A percentile compares a stretch with the other conserved stretches of the same genome.
Conservation (phyloP, 2,113 vertebrate genomes). For the Saccopteryx bilineata region DNA sequence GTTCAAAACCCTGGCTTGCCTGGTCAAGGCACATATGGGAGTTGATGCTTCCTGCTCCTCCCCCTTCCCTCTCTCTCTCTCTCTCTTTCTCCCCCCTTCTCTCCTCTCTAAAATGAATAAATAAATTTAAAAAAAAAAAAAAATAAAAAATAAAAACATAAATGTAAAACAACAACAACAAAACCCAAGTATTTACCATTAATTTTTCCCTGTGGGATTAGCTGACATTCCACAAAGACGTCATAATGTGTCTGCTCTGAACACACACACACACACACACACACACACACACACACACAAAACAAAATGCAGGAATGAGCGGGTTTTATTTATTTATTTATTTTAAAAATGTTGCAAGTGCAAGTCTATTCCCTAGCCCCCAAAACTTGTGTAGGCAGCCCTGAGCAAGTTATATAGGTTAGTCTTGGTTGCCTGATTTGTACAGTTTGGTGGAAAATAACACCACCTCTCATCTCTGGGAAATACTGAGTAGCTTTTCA, state of each 20-base stretch:
- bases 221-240: not conserved
- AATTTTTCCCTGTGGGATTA: not conserved
- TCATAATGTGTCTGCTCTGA: not conserved
- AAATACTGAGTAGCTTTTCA: not conserved
- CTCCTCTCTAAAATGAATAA: too few relatives aligned
- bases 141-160: slow-evolving; percentile 46
- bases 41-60: too few relatives aligned
- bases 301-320: not conserved
- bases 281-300: not conserved
- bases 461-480: not conserved
- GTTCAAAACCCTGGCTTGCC: too few relatives aligned
- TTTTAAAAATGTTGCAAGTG: not conserved
- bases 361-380: not conserved
- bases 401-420: not conserved
- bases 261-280: too few relatives aligned
- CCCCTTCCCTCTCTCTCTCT: too few relatives aligned
- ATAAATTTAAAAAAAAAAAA: too few relatives aligned
- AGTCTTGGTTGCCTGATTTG: not conserved
- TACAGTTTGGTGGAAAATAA: not conserved
- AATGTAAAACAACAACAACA: not conserved
- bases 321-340: not conserved
- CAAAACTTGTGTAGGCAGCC: not conserved
- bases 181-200: not conserved
- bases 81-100: too few relatives aligned
- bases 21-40: too few relatives aligned